phyloP scores from a whole-genome alignment of 1,140 invertebrate genomes.

The Odontomachus brunneus region DNA sequence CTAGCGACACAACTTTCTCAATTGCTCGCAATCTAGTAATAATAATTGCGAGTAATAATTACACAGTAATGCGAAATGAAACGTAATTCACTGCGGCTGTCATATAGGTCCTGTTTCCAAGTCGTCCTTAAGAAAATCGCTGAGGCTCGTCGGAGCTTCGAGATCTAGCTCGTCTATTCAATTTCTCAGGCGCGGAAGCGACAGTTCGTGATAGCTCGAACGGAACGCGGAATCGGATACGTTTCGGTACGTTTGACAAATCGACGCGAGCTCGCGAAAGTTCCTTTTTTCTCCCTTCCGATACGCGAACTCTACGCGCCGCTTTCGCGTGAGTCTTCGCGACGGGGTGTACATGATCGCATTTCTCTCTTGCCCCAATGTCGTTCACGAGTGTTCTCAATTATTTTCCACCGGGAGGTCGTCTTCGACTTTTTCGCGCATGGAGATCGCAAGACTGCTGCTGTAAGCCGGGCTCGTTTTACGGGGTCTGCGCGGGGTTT shows the following conservation, averaged over 20 bases:
- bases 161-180: conserved; percentile 37
- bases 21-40: too few species aligned
- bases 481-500: background rate
- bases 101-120: too few species aligned
- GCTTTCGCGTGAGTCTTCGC: conserved; percentile 57
- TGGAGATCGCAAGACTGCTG: background rate
- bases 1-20: too few species aligned
- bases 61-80: too few species aligned
- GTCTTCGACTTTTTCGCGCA: conserved; percentile 35
- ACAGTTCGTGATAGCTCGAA: conserved; percentile 65
- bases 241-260: conserved; percentile 73
- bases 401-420: conserved; percentile 56
- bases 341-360: conserved; percentile 33
- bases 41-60: too few species aligned
- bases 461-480: conserved; percentile 34
- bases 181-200: conserved; percentile 54
- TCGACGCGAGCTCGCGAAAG: conserved; percentile 63
- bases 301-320: conserved; percentile 30
- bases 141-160: background rate
- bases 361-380: conserved; percentile 7
- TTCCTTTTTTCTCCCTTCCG: conserved; percentile 25
- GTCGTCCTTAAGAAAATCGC: conserved; percentile 39
- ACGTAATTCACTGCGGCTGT: too few species aligned
- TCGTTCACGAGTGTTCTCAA: background rate
- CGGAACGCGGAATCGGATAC: conserved; percentile 65